A percentile compares a stretch with the other conserved stretches of the same genome.
Evolutionary conservation across 35 echinoderm and acorn worm genomes (phyloP).

Genomic region (Ophioderma brevispina): DNA sequence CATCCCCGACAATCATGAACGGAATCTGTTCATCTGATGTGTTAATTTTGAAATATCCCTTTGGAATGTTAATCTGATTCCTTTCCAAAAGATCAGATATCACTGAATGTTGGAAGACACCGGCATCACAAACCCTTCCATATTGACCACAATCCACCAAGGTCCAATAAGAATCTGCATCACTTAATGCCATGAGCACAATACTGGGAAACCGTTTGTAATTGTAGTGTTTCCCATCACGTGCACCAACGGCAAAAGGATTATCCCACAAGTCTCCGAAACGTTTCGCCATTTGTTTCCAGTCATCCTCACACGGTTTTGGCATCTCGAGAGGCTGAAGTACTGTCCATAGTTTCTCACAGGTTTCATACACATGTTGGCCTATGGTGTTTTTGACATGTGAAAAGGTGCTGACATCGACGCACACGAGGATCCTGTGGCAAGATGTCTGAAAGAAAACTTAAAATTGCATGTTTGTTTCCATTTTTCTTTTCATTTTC

Average conservation of each 20-base stretch:
- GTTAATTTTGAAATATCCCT: no score
- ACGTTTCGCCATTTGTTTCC: no score
- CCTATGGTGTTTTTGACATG: conserved; percentile 29
- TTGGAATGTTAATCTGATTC: conserved; percentile 53
- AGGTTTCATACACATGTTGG: conserved; percentile 46
- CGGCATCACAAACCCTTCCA: conserved; percentile 47
- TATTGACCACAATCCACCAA: conserved; percentile 43
- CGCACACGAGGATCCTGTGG: conserved; percentile 41
- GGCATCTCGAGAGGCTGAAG: conserved; percentile 44
- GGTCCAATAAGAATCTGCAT: conserved; percentile 45
- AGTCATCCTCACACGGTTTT: conserved; percentile 24
- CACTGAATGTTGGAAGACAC: conserved; percentile 49
- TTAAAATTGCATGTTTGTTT: conserved; percentile 35
- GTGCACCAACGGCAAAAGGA: no score
- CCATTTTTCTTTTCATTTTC: conserved; percentile 30
- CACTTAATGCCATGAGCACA: conserved; percentile 63
- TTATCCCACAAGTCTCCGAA: no score
- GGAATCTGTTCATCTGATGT: conserved; percentile 54
- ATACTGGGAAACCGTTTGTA: conserved; percentile 64
- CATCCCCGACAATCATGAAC: conserved; percentile 56
- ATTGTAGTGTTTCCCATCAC: no score
- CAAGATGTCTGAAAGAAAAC: conserved; percentile 38
- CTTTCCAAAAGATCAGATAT: conserved; percentile 48
- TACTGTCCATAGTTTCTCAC: conserved; percentile 40
- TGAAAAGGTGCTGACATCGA: conserved; percentile 47